A percentile compares a stretch with the other conserved stretches of the same genome.
Conservation (phyloP, 1,140 invertebrate genomes). For the Chrysopa pallens region DNA sequence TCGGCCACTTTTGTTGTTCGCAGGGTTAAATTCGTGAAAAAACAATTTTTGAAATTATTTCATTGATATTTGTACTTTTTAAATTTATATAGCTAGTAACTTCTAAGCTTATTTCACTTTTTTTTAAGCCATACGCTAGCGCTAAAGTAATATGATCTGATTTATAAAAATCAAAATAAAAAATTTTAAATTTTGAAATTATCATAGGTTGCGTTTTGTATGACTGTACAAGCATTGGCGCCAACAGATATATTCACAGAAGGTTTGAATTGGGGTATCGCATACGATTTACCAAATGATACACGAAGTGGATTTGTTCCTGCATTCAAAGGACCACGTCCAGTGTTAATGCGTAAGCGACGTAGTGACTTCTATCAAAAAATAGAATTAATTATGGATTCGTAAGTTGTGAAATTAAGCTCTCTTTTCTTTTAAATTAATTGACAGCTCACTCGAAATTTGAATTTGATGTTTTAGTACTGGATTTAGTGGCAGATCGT, state of each 20-base stretch:
- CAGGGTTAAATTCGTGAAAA: too few relatives aligned
- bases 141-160: too few relatives aligned
- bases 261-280: conserved; percentile 49
- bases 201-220: neutral
- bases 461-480: conserved; percentile 28
- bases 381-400: conserved; percentile 40
- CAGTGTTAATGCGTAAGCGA: conserved; percentile 25
- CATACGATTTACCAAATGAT: conserved; percentile 45
- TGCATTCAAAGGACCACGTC: conserved; percentile 11
- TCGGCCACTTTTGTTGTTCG: too few relatives aligned
- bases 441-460: too few relatives aligned
- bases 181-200: neutral
- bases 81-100: too few relatives aligned
- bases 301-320: conserved; percentile 32
- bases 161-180: neutral
- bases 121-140: too few relatives aligned
- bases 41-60: too few relatives aligned
- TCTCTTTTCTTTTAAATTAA: neutral
- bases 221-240: neutral
- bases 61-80: too few relatives aligned
- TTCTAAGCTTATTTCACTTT: too few relatives aligned
- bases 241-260: conserved; percentile 26
- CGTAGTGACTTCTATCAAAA: conserved; percentile 37
- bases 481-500: conserved; percentile 44
- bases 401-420: conserved; percentile 34